Evolutionary conservation across 2,797 vertebrate species (phyloP), one percentile per base, ranked within the genome.

Genomic region (Vespertilio murinus): DNA sequence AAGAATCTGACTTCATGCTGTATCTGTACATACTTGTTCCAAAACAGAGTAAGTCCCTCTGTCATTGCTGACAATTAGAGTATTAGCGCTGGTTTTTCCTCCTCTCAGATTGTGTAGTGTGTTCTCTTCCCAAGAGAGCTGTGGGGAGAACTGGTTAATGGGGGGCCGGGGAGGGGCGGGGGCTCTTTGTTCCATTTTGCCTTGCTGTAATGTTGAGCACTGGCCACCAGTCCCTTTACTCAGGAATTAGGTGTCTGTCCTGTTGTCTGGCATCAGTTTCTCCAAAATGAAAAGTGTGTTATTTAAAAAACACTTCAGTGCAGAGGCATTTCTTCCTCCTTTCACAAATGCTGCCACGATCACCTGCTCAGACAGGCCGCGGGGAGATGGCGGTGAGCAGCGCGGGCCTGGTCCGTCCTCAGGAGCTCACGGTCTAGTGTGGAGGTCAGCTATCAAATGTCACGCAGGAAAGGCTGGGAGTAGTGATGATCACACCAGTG

Each of bases 21-120:
- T 73, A 13, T 42, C 45, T 6, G 28, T 74, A 42, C 33, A 92
- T 75, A 54, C 86, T 93, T 86, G 14, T 91, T 89, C 42, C 42
- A 42, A 80, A 88, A 52, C 42, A 71, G 54, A 81, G 54, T 38
- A 10, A 11, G 54, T 77, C 80, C 61, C 45, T 75, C 49, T 28
- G 2, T 87, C 95, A 22, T 6, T 45, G 77, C 88, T 69, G 73
- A 92, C 42, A 54, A 0, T 47, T 35, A 1, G 35, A 30, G 47
- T 33, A 2, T 8, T 5, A 7, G 25, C 8, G n/a, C 69, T 75
- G 25, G 54, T 54, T 30, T 56, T 67, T 7, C 42, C n/a, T 52
- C 54, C 65, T n/a, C 35, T 59, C 52, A 33, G 7, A 1, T 78
- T 25, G 59, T 11, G 6, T 23, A 28, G 59, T 33, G 30, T 16